These are phyloP conservation scores for Cephalopterus ornatus DNA, from an alignment of 2,113 vertebrate species.

Conservation along the genomic window DNA sequence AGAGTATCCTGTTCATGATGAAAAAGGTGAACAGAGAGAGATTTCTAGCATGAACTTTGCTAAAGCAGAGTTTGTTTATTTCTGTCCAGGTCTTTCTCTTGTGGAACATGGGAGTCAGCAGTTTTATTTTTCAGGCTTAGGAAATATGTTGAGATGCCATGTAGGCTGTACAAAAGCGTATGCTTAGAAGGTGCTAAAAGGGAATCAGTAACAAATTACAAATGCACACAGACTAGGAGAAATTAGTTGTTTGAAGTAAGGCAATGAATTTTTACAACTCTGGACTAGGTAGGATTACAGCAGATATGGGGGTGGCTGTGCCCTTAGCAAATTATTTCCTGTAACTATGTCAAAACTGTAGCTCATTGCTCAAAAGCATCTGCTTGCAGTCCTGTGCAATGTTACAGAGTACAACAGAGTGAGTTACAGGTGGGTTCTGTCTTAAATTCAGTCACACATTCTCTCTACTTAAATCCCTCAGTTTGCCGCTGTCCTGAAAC, in stretches of 20 bases:
- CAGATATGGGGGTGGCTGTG: background rate
- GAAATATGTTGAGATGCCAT: background rate
- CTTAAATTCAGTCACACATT: background rate
- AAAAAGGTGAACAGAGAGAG: background rate
- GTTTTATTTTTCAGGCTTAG: background rate
- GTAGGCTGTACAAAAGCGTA: background rate
- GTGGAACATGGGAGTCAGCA: background rate
- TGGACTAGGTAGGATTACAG: background rate
- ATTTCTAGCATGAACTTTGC: background rate
- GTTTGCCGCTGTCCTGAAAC: background rate
- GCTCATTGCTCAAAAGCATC: background rate
- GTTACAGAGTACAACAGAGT: background rate
- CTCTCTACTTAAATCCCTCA: fast-evolving
- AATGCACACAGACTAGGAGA: background rate
- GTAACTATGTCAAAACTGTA: background rate
- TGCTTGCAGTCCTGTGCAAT: background rate
- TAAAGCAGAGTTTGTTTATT: background rate
- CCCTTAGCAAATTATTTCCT: background rate
- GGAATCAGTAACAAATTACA: background rate
- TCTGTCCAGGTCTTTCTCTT: background rate
- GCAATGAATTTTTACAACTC: background rate
- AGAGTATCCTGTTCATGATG: background rate
- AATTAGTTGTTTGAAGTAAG: background rate
- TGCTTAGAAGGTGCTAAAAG: background rate
- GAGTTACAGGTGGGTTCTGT: background rate